Conservation (phyloP, 2,797 vertebrate species). For the Falco concolor region DNA sequence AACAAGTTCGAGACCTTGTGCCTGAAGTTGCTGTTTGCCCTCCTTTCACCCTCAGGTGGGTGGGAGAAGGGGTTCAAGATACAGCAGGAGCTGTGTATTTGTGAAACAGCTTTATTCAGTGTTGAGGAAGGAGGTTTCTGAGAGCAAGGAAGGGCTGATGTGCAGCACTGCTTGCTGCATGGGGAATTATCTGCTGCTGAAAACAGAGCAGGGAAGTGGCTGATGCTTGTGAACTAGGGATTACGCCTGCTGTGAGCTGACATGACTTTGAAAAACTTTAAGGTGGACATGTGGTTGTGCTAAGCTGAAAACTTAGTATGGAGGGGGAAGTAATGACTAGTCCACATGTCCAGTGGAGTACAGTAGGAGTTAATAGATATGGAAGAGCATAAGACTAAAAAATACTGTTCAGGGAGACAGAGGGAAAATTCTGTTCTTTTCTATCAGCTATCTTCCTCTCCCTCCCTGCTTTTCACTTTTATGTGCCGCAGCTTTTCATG, state of each 20-base stretch:
- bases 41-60: accelerated
- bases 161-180: neutral
- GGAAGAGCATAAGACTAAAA: neutral
- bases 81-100: neutral
- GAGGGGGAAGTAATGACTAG: neutral
- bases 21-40: neutral
- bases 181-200: neutral
- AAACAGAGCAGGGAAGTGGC: neutral
- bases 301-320: neutral
- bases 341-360: neutral
- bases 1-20: neutral
- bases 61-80: neutral
- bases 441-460: neutral
- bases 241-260: neutral
- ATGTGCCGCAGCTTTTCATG: neutral
- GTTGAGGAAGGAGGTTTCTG: neutral
- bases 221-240: neutral
- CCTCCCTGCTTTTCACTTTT: neutral
- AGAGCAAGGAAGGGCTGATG: neutral
- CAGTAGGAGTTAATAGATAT: neutral
- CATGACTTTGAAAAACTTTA: neutral
- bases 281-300: neutral
- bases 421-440: neutral
- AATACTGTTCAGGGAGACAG: neutral
- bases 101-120: neutral